Conservation (phyloP, 2,113 vertebrate species). For the Caracal caracal region DNA sequence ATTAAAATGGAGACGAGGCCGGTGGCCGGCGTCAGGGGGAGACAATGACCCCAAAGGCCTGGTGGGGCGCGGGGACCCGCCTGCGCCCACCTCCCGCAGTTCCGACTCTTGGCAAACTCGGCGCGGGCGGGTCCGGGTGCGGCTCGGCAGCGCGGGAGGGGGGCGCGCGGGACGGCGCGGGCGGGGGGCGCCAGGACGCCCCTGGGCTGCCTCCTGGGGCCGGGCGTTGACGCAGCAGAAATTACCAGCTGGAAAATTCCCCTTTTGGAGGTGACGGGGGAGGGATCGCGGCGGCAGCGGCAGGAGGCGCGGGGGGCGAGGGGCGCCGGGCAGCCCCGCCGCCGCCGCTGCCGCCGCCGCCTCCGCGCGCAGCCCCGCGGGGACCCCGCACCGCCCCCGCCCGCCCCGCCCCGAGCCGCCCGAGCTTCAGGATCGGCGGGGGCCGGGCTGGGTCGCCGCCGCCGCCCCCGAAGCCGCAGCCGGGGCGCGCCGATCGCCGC, state of each 20-base stretch:
- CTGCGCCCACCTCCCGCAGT: conserved; percentile 72
- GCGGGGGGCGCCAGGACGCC: conserved; percentile 73
- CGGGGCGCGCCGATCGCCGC: background rate
- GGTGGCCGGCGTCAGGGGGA: conserved; percentile 88
- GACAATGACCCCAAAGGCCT: conserved; percentile 86
- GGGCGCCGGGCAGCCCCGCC: conserved; percentile 27
- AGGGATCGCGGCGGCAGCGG: conserved; percentile 47
- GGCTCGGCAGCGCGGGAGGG: conserved; percentile 43
- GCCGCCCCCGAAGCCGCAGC: background rate
- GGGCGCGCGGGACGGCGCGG: conserved; percentile 56
- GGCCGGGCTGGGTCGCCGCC: conserved; percentile 2
- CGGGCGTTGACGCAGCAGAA: conserved; percentile 98
- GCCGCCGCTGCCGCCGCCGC: background rate
- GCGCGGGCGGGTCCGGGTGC: conserved; percentile 73
- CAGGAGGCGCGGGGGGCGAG: conserved; percentile 36
- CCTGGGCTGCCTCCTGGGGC: conserved; percentile 85
- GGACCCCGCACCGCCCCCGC: background rate
- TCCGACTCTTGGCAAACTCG: conserved; percentile 78
- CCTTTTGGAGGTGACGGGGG: conserved; percentile 90
- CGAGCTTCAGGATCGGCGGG: background rate
- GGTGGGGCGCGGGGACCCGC: conserved; percentile 49
- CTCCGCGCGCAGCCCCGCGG: conserved; percentile 17
- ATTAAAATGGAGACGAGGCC: conserved; percentile 94
- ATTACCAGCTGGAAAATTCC: conserved; percentile 96
- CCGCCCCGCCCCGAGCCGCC: conserved; percentile 57